phyloP scores from a whole-genome alignment of 2,113 vertebrate genomes.

The Leptobrachium leishanense region DNA sequence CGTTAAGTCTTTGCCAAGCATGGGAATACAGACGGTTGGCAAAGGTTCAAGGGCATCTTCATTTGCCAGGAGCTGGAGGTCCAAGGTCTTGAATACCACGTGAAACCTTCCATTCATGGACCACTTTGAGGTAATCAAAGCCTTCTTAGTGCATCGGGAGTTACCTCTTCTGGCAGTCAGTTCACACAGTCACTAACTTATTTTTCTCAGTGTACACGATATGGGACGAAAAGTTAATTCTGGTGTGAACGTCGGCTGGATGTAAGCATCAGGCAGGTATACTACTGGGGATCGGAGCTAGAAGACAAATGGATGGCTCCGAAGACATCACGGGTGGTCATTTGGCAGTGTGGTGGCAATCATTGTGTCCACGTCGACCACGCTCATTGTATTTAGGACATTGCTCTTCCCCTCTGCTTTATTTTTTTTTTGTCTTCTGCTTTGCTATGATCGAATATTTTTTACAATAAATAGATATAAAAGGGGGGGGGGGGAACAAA shows the following conservation, averaged over 20 bases:
- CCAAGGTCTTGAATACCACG: too few relatives aligned
- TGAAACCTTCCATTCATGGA: conserved; percentile 18
- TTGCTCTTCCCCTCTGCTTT: background rate
- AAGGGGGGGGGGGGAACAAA: background rate
- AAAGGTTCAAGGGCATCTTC: too few relatives aligned
- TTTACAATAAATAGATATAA: background rate
- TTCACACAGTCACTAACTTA: background rate
- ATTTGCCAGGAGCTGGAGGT: too few relatives aligned
- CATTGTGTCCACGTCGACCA: background rate
- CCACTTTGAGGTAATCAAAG: conserved; percentile 4
- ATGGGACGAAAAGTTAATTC: conserved; percentile 13
- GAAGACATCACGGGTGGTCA: background rate
- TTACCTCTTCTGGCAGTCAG: conserved; percentile 27
- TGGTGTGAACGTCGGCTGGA: conserved; percentile 2
- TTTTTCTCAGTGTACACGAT: conserved; percentile 12
- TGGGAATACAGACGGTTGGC: too few relatives aligned
- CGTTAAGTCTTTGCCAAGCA: too few relatives aligned
- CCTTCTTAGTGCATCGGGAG: conserved; percentile 32
- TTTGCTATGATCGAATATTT: background rate
- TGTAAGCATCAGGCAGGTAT: background rate
- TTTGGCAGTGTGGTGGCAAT: conserved; percentile 15
- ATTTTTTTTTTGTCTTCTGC: background rate
- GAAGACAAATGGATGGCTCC: conserved; percentile 4
- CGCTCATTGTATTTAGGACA: background rate
- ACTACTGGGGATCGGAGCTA: background rate